A percentile compares a stretch with the other conserved stretches of the same genome.
Evolutionary conservation across 2,113 vertebrate genomes (phyloP).

Genomic region (Shinisaurus crocodilurus): DNA sequence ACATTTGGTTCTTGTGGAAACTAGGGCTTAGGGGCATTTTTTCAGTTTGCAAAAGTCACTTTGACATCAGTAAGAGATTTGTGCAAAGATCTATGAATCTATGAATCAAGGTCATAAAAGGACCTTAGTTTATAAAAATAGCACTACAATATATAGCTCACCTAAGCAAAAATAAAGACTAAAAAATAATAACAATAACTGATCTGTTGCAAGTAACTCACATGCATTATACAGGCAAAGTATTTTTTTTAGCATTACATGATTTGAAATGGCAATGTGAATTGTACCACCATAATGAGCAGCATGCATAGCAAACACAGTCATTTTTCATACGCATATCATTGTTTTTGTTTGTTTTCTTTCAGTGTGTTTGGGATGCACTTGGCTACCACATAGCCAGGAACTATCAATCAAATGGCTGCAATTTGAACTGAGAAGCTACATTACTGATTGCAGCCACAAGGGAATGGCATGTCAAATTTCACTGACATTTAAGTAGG

Average conservation of each 20-base stretch:
- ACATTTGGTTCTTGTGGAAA: slow-evolving; percentile 46
- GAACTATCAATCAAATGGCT: slow-evolving; percentile 39
- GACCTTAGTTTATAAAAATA: slow-evolving; percentile 55
- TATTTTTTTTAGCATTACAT: slow-evolving; percentile 20
- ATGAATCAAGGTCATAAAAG: slow-evolving; percentile 36
- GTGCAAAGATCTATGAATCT: no score
- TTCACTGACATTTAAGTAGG: slow-evolving; percentile 14
- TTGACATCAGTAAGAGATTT: slow-evolving; percentile 31
- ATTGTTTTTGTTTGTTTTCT: slow-evolving; percentile 25
- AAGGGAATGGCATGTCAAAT: slow-evolving; percentile 2
- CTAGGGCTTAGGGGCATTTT: slow-evolving; percentile 1
- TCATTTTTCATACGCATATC: background rate
- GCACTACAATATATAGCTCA: slow-evolving; percentile 27
- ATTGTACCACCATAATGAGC: slow-evolving; percentile 21
- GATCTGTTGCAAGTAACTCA: slow-evolving; percentile 19
- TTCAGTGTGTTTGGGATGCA: slow-evolving; percentile 14
- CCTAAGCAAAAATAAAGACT: slow-evolving; percentile 15
- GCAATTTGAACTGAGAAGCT: background rate
- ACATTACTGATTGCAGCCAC: background rate
- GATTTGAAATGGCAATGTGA: background rate
- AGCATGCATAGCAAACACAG: slow-evolving; percentile 28
- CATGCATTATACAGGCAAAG: slow-evolving; percentile 12
- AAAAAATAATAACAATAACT: slow-evolving; percentile 14
- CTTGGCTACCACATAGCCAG: slow-evolving; percentile 24
- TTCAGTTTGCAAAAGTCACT: slow-evolving; percentile 31